phyloP scores from a whole-genome alignment of 2,888 invertebrate species.

The Sphaeridia pumilis region DNA sequence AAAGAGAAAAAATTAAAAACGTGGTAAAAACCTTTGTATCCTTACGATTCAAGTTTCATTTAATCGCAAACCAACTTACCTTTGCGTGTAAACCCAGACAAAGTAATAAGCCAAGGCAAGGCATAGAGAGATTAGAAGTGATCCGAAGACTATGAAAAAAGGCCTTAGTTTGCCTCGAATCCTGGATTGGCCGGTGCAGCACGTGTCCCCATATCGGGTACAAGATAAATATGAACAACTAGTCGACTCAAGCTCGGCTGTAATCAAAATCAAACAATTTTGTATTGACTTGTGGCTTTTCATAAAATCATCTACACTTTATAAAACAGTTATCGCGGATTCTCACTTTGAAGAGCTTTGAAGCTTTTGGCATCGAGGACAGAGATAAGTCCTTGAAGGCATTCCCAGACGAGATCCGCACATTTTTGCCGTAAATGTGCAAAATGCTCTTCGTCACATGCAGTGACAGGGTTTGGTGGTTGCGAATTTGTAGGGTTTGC shows the following conservation, averaged over 20 bases:
- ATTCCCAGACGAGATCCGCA: slow-evolving; percentile 34
- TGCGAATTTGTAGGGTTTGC: slow-evolving; percentile 7
- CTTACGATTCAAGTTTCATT: too few species aligned
- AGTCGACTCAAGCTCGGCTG: slow-evolving; percentile 35
- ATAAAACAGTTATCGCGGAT: too few species aligned
- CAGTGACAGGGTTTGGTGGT: slow-evolving; percentile 3
- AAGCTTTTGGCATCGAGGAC: slow-evolving; percentile 36
- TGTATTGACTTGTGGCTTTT: too few species aligned
- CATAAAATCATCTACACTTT: too few species aligned
- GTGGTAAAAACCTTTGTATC: too few species aligned
- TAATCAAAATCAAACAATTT: too few species aligned
- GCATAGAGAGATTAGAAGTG: slow-evolving; percentile 33
- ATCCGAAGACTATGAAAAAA: slow-evolving; percentile 36
- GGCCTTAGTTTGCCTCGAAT: slow-evolving; percentile 31
- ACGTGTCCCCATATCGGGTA: slow-evolving; percentile 34
- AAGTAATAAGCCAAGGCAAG: slow-evolving; percentile 36
- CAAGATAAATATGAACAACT: slow-evolving; percentile 36
- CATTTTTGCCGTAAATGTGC: slow-evolving; percentile 30
- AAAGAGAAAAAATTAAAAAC: too few species aligned
- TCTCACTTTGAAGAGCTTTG: slow-evolving; percentile 33
- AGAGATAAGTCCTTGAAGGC: slow-evolving; percentile 35
- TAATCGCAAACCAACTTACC: slow-evolving; percentile 17
- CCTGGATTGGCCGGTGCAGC: slow-evolving; percentile 27
- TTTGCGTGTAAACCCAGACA: slow-evolving; percentile 36
- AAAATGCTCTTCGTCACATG: slow-evolving; percentile 35